phyloP scores from a whole-genome alignment of 2,797 vertebrate species.

The Vespertilio murinus region DNA sequence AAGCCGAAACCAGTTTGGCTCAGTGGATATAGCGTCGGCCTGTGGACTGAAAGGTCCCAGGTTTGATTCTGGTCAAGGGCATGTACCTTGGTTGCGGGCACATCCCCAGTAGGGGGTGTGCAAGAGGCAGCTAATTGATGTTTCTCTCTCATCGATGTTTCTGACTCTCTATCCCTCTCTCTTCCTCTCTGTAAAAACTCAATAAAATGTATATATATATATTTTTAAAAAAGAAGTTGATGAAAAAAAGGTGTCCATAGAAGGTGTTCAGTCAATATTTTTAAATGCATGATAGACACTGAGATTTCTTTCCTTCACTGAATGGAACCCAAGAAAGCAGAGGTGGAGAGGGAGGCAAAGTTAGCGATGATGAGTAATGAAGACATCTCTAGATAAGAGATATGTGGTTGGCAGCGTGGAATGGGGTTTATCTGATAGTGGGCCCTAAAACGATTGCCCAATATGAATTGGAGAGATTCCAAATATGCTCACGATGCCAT shows the following conservation, averaged over 20 bases:
- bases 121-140: too few relatives aligned
- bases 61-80: too few relatives aligned
- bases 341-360: background rate
- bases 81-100: too few relatives aligned
- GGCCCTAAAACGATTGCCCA: background rate
- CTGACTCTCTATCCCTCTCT: too few relatives aligned
- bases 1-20: too few relatives aligned
- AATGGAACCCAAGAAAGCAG: background rate
- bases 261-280: background rate
- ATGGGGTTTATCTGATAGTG: background rate
- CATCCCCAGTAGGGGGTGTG: too few relatives aligned
- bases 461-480: background rate
- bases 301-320: background rate
- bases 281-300: background rate
- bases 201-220: too few relatives aligned
- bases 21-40: too few relatives aligned
- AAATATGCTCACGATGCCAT: background rate
- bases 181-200: too few relatives aligned
- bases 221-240: too few relatives aligned
- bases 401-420: background rate
- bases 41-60: too few relatives aligned
- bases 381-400: background rate
- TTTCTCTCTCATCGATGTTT: too few relatives aligned
- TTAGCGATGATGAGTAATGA: background rate
- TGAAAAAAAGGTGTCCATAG: background rate